Evolutionary conservation across 2,113 vertebrate species (phyloP), one percentile per base, ranked within the genome.

Genomic region (Athene noctua): DNA sequence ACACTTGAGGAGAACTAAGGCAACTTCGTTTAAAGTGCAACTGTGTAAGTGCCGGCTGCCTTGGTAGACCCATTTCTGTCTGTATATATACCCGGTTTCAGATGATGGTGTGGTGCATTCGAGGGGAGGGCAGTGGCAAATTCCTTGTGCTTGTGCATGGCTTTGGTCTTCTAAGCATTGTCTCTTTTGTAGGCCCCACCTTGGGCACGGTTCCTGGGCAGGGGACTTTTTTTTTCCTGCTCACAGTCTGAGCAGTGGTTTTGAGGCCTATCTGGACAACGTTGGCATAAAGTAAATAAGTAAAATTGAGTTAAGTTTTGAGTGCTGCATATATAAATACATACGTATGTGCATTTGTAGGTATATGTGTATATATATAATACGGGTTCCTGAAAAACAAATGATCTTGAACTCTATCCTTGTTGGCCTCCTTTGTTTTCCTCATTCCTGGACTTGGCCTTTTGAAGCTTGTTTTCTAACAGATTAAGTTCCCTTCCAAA

Each of bases 41-140:
- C 51, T 5, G 3, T 34, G 15, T 71, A 74, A 40, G 75, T 93
- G 14, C 14, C 29, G 51, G 10, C 34, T 90, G n/a, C 70, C 40
- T 36, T 52, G 34, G 20, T 52, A 80, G 38, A 12, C 25, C 23
- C 30, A 6, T 63, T 86, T 66, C 17, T 59, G 38, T 68, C 62
- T 80, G 62, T 7, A 5, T 73, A 5, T 73, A 4, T 57, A 21
- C 2, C 1, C 0, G 32, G 40, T 29, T 67, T 63, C 1, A 1
- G 30, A 10, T 42, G 61, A 20, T 61, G 49, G 36, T 68, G 49
- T 13, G 52, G 59, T 0, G 0, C 5, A 1, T 14, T 14, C 21
- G 62, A 2, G 2, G 38, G 30, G 62, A 26, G 25, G 44, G 14
- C 19, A 54, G 11, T 4, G 23, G 36, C 30, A 74, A 40, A 30